Evolutionary conservation across 1,140 invertebrate species (phyloP).

Genomic region (Drosophila malerkotliana): DNA sequence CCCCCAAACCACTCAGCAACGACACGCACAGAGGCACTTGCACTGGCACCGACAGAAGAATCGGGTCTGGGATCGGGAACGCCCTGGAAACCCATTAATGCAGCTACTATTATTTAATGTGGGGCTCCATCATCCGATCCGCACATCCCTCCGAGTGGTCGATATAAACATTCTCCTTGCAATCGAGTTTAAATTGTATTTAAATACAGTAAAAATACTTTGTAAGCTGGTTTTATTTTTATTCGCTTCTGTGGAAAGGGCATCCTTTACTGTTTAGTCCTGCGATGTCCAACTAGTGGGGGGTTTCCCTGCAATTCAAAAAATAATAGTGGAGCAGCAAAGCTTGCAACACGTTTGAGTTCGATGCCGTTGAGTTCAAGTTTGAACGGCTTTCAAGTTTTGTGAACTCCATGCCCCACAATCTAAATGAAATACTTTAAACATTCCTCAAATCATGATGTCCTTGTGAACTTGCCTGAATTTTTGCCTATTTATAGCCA

Average conservation of each 20-base stretch:
- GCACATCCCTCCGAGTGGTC: slow-evolving; percentile 8
- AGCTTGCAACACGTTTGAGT: no score
- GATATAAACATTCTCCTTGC: slow-evolving; percentile 33
- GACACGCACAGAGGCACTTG: slow-evolving; percentile 49
- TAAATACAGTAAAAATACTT: slow-evolving; percentile 50
- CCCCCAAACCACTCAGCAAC: not conserved
- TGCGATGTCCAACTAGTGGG: not conserved
- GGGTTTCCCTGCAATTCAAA: not conserved
- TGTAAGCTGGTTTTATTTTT: slow-evolving; percentile 5
- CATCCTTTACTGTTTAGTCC: not conserved
- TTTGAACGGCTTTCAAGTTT: not conserved
- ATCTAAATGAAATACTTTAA: not conserved
- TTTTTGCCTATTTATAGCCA: not conserved
- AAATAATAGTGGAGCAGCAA: not conserved
- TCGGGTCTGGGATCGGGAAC: not conserved
- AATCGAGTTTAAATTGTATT: slow-evolving; percentile 42
- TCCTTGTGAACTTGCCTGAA: not conserved
- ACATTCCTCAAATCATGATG: not conserved
- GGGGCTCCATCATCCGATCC: not conserved
- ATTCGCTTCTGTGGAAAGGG: not conserved
- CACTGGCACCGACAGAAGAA: slow-evolving; percentile 7
- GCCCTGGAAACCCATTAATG: not conserved
- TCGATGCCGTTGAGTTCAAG: not conserved
- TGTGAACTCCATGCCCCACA: not conserved
- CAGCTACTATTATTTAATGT: not conserved